Evolutionary conservation across 2,888 invertebrate genomes (phyloP), one percentile per base, ranked within the genome.

Genomic region (Antitype chi): DNA sequence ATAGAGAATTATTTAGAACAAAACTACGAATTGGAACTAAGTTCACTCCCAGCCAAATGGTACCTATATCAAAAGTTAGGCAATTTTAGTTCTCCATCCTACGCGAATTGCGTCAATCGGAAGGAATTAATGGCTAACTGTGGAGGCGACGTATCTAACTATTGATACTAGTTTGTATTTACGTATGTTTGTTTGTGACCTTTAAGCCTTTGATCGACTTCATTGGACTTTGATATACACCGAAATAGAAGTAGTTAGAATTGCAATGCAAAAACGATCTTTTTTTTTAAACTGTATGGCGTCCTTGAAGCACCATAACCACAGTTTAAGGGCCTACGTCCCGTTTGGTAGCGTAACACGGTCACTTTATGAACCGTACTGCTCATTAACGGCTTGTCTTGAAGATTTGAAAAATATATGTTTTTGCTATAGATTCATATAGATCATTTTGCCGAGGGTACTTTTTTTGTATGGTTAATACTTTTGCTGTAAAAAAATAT

Each of bases 81-180:
- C 38, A n/a, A 70, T 76, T 79, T 70, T 17, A 79, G 38, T 52
- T 63, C 2, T 17, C 0, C 25, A 20, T 23, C 72, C 77, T 15
- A 52, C 77, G 38, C 59, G 23, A 28, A 38, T 38, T 38, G 20
- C 7, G 23, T 38, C 23, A 53, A 71, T 62, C 25, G 11, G n/a
- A 53, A 79, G 49, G 49, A 32, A 63, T 62, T 47, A 79, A 43
- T 76, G 32, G 11, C 49, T 52, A 15, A 49, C 13, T 71, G 79
- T 38, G 71, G 62, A 49, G 71, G 80, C 28, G 71, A 49, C 7
- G 2, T 11, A 32, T 20, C 25, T 38, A 5, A n/a, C 8, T 70
- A n/a, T 55, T 23, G 13, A 20, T 13, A 49, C 38, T 49, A 28
- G n/a, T 49, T 49, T 25, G 7, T 52, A 60, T 43, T 52, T 64